phyloP scores from a whole-genome alignment of 2,113 vertebrate genomes.

The Vanacampus margaritifer region DNA sequence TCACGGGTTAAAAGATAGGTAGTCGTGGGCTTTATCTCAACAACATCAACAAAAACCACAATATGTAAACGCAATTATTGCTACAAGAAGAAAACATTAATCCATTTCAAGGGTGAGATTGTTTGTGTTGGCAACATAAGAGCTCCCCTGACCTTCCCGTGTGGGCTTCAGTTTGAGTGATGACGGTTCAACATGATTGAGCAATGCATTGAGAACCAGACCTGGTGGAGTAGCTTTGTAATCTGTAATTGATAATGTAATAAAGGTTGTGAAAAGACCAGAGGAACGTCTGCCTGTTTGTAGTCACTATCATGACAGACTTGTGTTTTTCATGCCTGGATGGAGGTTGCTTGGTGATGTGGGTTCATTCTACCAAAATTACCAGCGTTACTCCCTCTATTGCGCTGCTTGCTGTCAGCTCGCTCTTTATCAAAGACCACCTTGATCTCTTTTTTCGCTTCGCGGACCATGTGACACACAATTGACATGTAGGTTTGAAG shows the following conservation, averaged over 20 bases:
- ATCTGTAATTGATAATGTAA: conserved; percentile 75
- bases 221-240: conserved; percentile 69
- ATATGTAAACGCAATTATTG: conserved; percentile 72
- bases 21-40: conserved; percentile 58
- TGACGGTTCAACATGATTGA: conserved; percentile 71
- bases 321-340: conserved; percentile 52
- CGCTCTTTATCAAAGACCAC: conserved; percentile 59
- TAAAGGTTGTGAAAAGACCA: conserved; percentile 65
- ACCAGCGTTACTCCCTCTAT: conserved; percentile 42
- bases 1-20: conserved; percentile 42
- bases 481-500: conserved; percentile 69
- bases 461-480: conserved; percentile 59
- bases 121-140: conserved; percentile 43
- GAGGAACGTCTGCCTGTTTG: conserved; percentile 50
- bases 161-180: conserved; percentile 73
- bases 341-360: conserved; percentile 31
- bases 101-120: conserved; percentile 54
- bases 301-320: conserved; percentile 53
- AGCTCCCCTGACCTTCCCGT: conserved; percentile 53
- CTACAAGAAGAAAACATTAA: conserved; percentile 67
- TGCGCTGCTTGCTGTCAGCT: conserved; percentile 58
- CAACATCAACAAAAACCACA: conserved; percentile 57
- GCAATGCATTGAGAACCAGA: conserved; percentile 61
- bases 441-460: conserved; percentile 65
- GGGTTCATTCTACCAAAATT: conserved; percentile 56